These are phyloP conservation scores for Amphipyra berbera DNA, from an alignment of 2,888 invertebrate species.

Conservation along the genomic window DNA sequence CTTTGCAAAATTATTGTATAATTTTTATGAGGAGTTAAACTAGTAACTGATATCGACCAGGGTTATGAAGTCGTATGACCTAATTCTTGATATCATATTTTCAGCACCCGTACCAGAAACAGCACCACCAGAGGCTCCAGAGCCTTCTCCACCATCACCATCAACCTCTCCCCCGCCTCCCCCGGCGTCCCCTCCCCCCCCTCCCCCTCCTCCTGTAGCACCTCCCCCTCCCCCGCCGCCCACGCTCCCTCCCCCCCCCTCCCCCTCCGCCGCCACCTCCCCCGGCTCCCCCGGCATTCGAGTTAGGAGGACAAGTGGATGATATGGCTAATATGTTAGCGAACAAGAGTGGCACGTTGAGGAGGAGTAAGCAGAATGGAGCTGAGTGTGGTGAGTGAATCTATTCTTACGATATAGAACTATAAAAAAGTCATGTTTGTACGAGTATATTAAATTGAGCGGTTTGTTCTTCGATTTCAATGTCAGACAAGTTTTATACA, in stretches of 20 bases:
- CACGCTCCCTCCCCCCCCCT: constrained; percentile 57
- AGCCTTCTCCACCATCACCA: constrained; percentile 36
- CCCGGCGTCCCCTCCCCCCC: constrained; percentile 15
- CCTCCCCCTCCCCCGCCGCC: constrained; percentile 57
- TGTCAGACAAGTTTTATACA: no score
- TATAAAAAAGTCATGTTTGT: no score
- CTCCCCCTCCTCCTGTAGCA: constrained; percentile 25
- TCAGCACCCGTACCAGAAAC: constrained; percentile 20
- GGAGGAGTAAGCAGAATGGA: constrained; percentile 88
- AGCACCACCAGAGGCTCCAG: constrained; percentile 26
- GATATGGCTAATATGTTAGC: constrained; percentile 91
- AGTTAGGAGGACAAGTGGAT: constrained; percentile 60
- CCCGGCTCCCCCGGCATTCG: constrained; percentile 79
- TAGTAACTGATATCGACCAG: no score
- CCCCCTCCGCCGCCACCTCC: constrained; percentile 83
- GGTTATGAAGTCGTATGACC: no score
- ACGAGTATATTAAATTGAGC: no score
- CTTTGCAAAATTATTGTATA: no score
- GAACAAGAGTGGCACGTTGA: constrained; percentile 87
- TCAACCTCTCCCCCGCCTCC: constrained; percentile 31
- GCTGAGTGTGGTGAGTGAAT: constrained; percentile 70
- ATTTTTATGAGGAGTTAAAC: no score
- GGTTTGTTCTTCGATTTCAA: no score
- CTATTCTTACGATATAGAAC: no score
- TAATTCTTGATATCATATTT: background rate